These are phyloP conservation scores for Argyresthia goedartella DNA, from an alignment of 2,888 invertebrate species.

Conservation along the genomic window DNA sequence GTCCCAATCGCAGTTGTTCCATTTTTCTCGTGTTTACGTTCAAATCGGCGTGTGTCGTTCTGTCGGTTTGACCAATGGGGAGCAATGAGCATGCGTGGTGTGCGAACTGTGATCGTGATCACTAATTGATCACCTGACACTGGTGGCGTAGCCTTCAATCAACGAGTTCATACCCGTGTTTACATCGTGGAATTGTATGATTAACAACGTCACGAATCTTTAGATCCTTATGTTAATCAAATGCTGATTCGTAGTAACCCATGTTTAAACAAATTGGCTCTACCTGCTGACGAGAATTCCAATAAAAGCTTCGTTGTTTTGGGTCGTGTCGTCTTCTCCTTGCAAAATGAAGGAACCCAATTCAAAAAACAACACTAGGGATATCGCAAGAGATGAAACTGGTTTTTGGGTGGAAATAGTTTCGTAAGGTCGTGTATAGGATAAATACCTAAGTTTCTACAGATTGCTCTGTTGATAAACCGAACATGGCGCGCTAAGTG, in stretches of 20 bases:
- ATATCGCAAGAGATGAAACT: background rate
- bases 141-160: conserved; percentile 8
- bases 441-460: too few species aligned
- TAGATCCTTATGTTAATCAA: conserved; percentile 7
- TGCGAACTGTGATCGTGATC: background rate
- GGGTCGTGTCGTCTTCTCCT: too few species aligned
- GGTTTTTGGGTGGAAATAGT: background rate
- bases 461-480: too few species aligned
- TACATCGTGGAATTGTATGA: conserved; percentile 7
- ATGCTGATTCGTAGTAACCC: background rate
- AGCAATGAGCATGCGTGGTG: background rate
- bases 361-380: background rate
- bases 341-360: too few species aligned
- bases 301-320: too few species aligned
- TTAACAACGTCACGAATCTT: conserved; percentile 2
- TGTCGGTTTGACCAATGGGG: background rate
- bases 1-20: too few species aligned
- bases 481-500: too few species aligned
- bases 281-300: too few species aligned
- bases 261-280: too few species aligned
- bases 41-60: background rate
- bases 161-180: conserved; percentile 11
- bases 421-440: too few species aligned
- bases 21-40: background rate
- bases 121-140: too few species aligned